Evolutionary conservation across 1,140 invertebrate genomes (phyloP).

Genomic region (Microvelia longipes): DNA sequence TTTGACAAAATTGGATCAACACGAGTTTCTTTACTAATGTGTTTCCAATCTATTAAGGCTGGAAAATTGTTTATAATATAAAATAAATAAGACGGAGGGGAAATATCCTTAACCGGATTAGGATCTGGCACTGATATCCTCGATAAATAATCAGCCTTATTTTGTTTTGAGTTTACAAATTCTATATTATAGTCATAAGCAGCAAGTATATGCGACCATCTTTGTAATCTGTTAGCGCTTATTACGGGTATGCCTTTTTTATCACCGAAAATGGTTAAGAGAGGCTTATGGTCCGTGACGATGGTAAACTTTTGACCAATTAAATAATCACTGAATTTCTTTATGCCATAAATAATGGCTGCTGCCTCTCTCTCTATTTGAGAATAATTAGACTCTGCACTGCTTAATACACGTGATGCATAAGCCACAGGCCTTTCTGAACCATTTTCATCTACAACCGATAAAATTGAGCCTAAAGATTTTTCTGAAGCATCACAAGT

Average conservation of each 20-base stretch:
- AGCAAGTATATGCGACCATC: conserved; percentile 20
- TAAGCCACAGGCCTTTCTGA: conserved; percentile 30
- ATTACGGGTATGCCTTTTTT: neutral
- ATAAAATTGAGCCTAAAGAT: conserved; percentile 13
- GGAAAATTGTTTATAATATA: too few relatives aligned
- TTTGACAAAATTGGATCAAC: too few relatives aligned
- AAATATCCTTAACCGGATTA: neutral
- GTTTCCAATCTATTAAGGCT: too few relatives aligned
- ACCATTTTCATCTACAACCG: conserved; percentile 16
- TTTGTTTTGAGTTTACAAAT: conserved; percentile 18
- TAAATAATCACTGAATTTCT: conserved; percentile 37
- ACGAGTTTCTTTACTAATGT: too few relatives aligned
- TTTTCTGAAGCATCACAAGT: neutral
- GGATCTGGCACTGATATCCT: neutral
- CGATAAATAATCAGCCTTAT: neutral
- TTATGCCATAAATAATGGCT: conserved; percentile 34
- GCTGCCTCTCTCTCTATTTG: conserved; percentile 38
- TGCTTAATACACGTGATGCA: conserved; percentile 31
- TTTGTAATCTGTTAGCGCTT: neutral
- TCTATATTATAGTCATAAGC: conserved; percentile 28
- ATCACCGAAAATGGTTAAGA: conserved; percentile 32
- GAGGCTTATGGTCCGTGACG: conserved; percentile 34
- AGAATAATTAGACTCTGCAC: conserved; percentile 32
- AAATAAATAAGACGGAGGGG: neutral
- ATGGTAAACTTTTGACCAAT: conserved; percentile 34